Evolutionary conservation across 2,797 vertebrate species (phyloP), one percentile per base, ranked within the genome.

Genomic region (Acanthis flammea): DNA sequence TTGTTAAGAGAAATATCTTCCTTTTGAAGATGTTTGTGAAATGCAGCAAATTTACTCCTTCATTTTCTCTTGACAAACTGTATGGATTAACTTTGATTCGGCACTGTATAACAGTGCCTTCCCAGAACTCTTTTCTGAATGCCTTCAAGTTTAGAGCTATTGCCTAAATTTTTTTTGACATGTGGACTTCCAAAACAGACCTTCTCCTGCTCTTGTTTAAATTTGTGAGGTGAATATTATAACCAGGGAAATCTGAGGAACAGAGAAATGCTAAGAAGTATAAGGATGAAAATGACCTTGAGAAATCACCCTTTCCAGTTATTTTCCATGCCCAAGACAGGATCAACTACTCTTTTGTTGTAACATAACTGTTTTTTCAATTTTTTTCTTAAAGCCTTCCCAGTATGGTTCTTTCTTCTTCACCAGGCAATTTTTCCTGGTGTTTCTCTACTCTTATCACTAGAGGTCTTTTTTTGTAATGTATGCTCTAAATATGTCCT

Each of bases 351-450:
- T 67, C 60, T 72, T 95, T 70, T 87, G 67, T 79, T 92, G n/a
- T 28, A 76, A 66, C 47, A 31, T 47, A 76, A 85, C 66, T 89
- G 47, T 85, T 94, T 92, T 89, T 85, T 82, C 67, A 93, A 12
- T 92, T 71, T 85, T 55, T 9, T 85, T 86, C 77, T 70, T 76
- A 58, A 55, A 96, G 39, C 14, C 54, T 87, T 96, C 67, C 19
- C 89, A 28, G 44, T 45, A 14, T 79, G 89, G 74, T 93, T 84
- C 92, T 91, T 92, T 85, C n/a, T n/a, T n/a, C n/a, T n/a, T n/a
- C n/a, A n/a, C n/a, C 71, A 63, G 91, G 86, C 81, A 89, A 87
- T 87, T 76, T 85, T 82, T 88, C 61, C 30, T 42, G 50, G 22
- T 74, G 75, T 94, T 94, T 94, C 78, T 70, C 68, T 92, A 60